Conservation (phyloP, 1,140 invertebrate genomes). For the Drosophila albomicans region DNA sequence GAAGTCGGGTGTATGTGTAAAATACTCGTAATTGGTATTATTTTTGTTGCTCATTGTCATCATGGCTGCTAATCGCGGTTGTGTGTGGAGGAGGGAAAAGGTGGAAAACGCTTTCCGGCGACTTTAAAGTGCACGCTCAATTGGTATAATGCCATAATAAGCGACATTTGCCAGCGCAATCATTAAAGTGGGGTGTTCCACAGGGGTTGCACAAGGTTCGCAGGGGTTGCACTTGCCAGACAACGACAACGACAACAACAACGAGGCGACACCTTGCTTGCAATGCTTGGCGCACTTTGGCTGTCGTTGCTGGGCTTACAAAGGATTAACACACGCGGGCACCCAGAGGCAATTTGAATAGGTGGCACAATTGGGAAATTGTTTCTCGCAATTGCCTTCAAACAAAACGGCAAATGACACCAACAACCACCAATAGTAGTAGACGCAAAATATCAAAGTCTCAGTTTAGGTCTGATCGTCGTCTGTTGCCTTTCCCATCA, state of each 20-base stretch:
- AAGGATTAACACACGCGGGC: conserved; percentile 59
- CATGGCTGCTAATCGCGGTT: conserved; percentile 57
- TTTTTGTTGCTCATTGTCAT: conserved; percentile 49
- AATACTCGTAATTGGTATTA: conserved; percentile 52
- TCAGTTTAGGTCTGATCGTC: conserved; percentile 35
- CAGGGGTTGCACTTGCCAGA: conserved; percentile 45
- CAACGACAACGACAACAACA: not conserved
- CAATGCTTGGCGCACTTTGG: conserved; percentile 40
- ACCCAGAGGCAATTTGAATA: conserved; percentile 67
- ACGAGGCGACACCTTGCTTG: conserved; percentile 39
- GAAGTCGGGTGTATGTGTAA: conserved; percentile 29
- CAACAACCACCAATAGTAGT: conserved; percentile 58
- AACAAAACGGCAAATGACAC: conserved; percentile 56
- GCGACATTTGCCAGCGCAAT: conserved; percentile 24
- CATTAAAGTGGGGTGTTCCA: conserved; percentile 35
- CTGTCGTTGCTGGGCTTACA: conserved; percentile 66
- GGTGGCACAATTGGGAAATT: conserved; percentile 75
- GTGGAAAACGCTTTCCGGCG: not conserved
- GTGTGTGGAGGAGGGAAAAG: conserved; percentile 2
- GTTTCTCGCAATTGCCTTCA: conserved; percentile 58
- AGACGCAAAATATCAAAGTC: not conserved
- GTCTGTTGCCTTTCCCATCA: conserved; percentile 80
- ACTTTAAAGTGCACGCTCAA: conserved; percentile 44
- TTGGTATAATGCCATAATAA: conserved; percentile 53
- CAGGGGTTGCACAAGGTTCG: conserved; percentile 43